phyloP scores from a whole-genome alignment of 2,797 vertebrate species.

The Dicrostonyx torquatus region DNA sequence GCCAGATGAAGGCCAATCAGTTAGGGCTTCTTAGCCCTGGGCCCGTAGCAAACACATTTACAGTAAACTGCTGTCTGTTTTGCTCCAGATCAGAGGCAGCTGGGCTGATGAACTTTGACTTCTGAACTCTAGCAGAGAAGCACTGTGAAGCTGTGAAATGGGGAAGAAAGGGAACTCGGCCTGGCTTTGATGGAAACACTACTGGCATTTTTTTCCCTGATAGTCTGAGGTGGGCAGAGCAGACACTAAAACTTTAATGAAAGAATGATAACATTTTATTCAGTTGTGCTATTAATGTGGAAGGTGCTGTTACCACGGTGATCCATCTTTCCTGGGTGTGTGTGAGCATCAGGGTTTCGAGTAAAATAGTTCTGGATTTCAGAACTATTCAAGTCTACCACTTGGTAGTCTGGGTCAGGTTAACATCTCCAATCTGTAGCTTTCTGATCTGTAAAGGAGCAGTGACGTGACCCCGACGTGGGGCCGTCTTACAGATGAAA shows the following conservation, averaged over 20 bases:
- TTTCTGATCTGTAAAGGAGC: slow-evolving; percentile 14
- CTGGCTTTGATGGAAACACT: slow-evolving; percentile 33
- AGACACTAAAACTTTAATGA: slow-evolving; percentile 11
- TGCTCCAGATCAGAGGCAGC: slow-evolving; percentile 24
- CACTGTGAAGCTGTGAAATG: not conserved
- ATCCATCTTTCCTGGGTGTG: not conserved
- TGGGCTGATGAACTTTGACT: slow-evolving; percentile 38
- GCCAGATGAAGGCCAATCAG: slow-evolving; percentile 39
- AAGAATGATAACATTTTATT: slow-evolving; percentile 48
- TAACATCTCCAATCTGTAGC: not conserved
- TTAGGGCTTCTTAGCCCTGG: slow-evolving; percentile 28
- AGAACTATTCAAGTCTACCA: no score
- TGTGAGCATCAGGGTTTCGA: not conserved
- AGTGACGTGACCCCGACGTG: not conserved
- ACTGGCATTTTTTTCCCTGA: not conserved
- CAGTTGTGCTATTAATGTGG: not conserved
- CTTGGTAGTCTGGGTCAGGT: not conserved
- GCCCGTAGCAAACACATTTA: slow-evolving; percentile 19
- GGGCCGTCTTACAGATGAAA: not conserved
- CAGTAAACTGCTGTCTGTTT: slow-evolving; percentile 48
- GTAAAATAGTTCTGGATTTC: not conserved
- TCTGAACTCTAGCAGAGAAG: slow-evolving; percentile 49
- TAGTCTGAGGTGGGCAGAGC: not conserved
- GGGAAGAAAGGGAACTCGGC: slow-evolving; percentile 2
- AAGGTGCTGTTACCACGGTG: not conserved